phyloP scores from a whole-genome alignment of 2,113 vertebrate genomes.

The Equus przewalskii region DNA sequence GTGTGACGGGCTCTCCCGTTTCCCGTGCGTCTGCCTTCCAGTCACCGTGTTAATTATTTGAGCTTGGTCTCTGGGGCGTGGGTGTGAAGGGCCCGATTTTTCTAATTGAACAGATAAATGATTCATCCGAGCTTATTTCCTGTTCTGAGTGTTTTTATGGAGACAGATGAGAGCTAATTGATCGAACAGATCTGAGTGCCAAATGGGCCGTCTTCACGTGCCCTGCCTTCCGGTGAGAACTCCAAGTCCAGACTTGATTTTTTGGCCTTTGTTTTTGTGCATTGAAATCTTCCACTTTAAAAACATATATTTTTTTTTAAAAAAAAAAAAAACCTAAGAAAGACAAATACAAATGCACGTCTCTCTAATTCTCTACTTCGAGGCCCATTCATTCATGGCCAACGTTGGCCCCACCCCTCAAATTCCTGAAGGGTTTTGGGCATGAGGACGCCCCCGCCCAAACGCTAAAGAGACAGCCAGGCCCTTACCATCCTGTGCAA shows the following conservation, averaged over 20 bases:
- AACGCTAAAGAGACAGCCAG: neutral
- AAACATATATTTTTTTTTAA: neutral
- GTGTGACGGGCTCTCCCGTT: rapidly evolving
- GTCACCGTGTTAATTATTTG: neutral
- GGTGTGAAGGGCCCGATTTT: neutral
- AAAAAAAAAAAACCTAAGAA: neutral
- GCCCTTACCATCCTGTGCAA: no score
- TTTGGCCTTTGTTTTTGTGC: neutral
- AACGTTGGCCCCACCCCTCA: rapidly evolving
- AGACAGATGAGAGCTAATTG: conserved; percentile 22
- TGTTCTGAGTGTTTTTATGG: neutral
- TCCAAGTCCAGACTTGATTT: neutral
- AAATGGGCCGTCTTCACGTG: neutral
- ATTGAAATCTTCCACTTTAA: neutral
- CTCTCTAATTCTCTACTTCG: no score
- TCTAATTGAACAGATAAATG: conserved; percentile 60
- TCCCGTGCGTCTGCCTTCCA: neutral
- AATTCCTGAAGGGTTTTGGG: no score
- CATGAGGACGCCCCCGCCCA: no score
- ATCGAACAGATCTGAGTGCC: neutral
- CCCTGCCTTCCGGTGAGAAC: neutral
- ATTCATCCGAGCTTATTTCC: conserved; percentile 48
- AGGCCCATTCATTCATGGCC: no score
- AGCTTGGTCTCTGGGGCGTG: neutral
- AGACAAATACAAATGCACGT: no score